These are phyloP conservation scores for Forbesichthys papilliferus DNA, from an alignment of 2,113 vertebrate species.

Conservation along the genomic window DNA sequence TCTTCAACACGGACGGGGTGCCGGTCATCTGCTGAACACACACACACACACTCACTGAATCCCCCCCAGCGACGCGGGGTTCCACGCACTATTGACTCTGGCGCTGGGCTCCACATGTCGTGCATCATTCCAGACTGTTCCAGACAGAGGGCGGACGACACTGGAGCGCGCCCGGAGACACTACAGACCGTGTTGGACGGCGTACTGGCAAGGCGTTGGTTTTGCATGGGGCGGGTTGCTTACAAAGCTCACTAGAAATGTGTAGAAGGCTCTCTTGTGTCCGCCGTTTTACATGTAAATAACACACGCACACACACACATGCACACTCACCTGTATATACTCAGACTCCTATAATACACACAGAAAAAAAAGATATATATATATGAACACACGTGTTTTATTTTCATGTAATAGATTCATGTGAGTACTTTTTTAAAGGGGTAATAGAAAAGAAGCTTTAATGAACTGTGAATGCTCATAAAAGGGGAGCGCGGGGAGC, in stretches of 20 bases:
- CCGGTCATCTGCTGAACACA: conserved; percentile 90
- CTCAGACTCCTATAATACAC: conserved; percentile 44
- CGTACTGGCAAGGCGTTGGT: too few species aligned
- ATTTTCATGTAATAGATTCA: conserved; percentile 80
- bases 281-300: conserved; percentile 50
- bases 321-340: conserved; percentile 27
- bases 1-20: conserved; percentile 96
- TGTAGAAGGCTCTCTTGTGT: background rate
- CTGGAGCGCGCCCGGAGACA: conserved; percentile 30
- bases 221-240: conserved; percentile 12
- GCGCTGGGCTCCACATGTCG: too few species aligned
- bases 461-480: conserved; percentile 79
- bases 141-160: background rate
- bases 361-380: conserved; percentile 55
- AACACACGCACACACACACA: conserved; percentile 44
- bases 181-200: conserved; percentile 57
- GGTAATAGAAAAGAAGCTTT: conserved; percentile 81
- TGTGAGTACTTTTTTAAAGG: conserved; percentile 73
- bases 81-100: too few species aligned
- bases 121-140: too few species aligned
- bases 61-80: background rate
- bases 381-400: conserved; percentile 72
- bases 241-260: conserved; percentile 17
- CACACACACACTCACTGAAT: conserved; percentile 4
- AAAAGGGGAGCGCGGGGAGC: conserved; percentile 23